Evolutionary conservation across 2,888 invertebrate genomes (phyloP).

Genomic region (Biston stratarius): DNA sequence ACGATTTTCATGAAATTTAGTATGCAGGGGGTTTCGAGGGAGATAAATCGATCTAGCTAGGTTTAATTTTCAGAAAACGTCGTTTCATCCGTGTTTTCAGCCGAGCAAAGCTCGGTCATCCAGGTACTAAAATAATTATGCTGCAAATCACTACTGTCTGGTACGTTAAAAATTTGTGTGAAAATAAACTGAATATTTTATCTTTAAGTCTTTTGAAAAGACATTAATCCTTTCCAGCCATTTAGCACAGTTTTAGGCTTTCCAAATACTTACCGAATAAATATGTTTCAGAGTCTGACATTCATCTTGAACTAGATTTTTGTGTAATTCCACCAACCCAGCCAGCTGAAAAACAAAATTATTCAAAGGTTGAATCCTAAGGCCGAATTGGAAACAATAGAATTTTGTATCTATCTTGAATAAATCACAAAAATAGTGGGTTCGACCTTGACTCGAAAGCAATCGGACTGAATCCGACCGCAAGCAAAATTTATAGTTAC

Average conservation of each 20-base stretch:
- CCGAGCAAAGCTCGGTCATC: no score
- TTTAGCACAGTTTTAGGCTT: background rate
- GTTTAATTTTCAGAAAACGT: no score
- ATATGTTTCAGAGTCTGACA: conserved; percentile 15
- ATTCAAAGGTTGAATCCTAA: conserved; percentile 40
- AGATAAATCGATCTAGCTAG: no score
- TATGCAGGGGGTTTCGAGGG: no score
- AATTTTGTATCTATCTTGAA: conserved; percentile 41
- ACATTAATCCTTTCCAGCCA: background rate
- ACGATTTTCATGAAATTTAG: no score
- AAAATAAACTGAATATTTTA: background rate
- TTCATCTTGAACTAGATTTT: conserved; percentile 32
- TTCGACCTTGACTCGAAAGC: conserved; percentile 27
- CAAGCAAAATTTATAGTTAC: conserved; percentile 12
- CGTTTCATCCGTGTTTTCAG: no score
- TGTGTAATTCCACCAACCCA: conserved; percentile 32
- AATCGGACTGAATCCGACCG: conserved; percentile 13
- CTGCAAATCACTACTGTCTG: background rate
- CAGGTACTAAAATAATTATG: background rate
- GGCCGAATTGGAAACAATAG: conserved; percentile 41
- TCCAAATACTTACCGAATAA: background rate
- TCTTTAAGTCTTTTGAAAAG: no score
- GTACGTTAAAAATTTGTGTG: background rate
- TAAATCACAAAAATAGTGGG: conserved; percentile 40
- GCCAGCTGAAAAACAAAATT: conserved; percentile 40